Percentiles rank a stretch among this genome's conserved stretches.
These are phyloP conservation scores for Phocoena phocoena DNA, from an alignment of 2,113 vertebrate species.

Conservation along the genomic window DNA sequence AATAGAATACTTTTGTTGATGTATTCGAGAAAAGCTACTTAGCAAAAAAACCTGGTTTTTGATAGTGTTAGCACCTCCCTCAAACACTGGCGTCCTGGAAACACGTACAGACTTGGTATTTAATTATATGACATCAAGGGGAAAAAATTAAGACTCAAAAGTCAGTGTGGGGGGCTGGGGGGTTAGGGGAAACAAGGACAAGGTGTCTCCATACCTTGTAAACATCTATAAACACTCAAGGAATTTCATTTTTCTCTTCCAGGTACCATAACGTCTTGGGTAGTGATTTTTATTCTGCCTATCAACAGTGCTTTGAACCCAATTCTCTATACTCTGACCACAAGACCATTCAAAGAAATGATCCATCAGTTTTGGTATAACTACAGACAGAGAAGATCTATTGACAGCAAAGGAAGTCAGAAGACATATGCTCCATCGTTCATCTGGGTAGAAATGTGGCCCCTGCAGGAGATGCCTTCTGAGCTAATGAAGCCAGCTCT, in stretches of 20 bases:
- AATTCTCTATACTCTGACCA: constrained; percentile 97
- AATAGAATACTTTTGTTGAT: not conserved
- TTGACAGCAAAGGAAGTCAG: constrained; percentile 83
- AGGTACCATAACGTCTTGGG: constrained; percentile 98
- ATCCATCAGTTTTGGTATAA: constrained; percentile 94
- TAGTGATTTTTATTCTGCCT: constrained; percentile 97
- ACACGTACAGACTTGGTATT: not conserved
- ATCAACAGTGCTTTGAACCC: constrained; percentile 98
- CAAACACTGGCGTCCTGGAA: not conserved
- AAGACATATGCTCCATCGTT: constrained; percentile 87
- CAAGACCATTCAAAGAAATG: constrained; percentile 97
- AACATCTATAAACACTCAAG: not conserved
- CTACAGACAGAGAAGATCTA: constrained; percentile 89
- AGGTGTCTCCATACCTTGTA: not conserved
- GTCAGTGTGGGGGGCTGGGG: not conserved
- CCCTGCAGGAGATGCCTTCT: constrained; percentile 86
- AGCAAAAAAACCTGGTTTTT: not conserved
- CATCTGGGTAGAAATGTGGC: constrained; percentile 96
- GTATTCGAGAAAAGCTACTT: not conserved
- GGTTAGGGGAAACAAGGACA: not conserved
- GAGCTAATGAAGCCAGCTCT: constrained; percentile 81
- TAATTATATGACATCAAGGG: constrained; percentile 11
- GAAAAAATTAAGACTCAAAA: not conserved
- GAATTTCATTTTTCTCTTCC: constrained; percentile 69
- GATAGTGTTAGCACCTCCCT: not conserved